Base-by-base conservation (phyloP, 2,113 vertebrate genomes). In the Columba livia region DNA sequence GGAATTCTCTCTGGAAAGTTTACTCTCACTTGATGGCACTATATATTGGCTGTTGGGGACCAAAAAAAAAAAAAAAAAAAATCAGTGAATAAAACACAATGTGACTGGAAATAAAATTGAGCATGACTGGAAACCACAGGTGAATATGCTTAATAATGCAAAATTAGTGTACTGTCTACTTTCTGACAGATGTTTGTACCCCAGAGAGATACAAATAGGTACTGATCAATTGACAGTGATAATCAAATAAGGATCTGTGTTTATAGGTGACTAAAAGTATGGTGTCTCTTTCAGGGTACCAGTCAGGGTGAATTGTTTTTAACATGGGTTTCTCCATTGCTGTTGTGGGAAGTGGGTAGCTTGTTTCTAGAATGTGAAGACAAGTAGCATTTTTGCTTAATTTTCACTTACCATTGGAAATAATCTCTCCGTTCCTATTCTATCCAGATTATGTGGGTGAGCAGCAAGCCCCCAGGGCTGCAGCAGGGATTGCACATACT, bases 391-490 rank as follows among this genome's bases (percentile, higher is more conserved):
- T 40, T 73, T 56, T 34, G 3, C 12, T 88, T 47, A 21, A 19
- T 42, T 85, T 86, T 79, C 42, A 50, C 6, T 64, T 48, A 23
- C 7, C 3, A 40, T 31, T 66, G 42, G 24, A 90, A 92, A 82
- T 17, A 19, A 82, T 72, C 11, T 36, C 8, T 90, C 44, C 61
- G 12, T 80, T 74, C 32, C 48, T 9, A 25, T 44, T 87, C 50
- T 85, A 67, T 80, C 38, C 90, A 98, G 97, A 89, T 98, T 36
- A 74, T 93, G 17, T 94, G 96, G 0, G 94, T 97, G 61, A 98
- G 98, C 26, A 97, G 98, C 0, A 93, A 98, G 51, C 87, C 20
- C 97, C 93, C 95, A 44, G 97, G 97, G 95, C 95, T 98, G 42
- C 91, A 95, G 6, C 34, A 69, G 32, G 96, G 84, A 40, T 74